These are phyloP conservation scores for Picathartes gymnocephalus DNA, from an alignment of 2,113 vertebrate genomes.

Conservation along the genomic window DNA sequence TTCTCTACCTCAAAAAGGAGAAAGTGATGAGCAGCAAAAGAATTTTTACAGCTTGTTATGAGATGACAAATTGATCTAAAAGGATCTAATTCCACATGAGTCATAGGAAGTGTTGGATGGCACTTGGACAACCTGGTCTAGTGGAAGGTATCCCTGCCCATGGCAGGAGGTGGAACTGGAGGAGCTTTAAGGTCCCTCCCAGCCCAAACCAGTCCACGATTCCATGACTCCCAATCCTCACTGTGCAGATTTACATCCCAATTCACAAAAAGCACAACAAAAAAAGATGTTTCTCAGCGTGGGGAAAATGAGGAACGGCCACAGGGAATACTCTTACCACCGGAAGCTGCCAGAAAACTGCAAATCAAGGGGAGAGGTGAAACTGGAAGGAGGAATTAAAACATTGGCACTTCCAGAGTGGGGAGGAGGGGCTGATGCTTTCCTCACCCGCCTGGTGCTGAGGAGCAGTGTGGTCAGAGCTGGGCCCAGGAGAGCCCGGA, in stretches of 20 bases:
- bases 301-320: not conserved
- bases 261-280: not conserved
- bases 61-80: not conserved
- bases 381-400: not conserved
- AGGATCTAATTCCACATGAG: not conserved
- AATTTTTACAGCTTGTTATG: not conserved
- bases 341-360: not conserved
- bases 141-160: not conserved
- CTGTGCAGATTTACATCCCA: not conserved
- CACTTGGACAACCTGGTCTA: not conserved
- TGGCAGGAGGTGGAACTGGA: not conserved
- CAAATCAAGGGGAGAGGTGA: not conserved
- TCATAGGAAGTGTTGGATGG: not conserved
- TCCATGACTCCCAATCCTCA: not conserved
- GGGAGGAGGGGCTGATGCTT: not conserved
- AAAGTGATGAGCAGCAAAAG: not conserved
- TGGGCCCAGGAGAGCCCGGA: accelerated
- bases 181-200: not conserved
- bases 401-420: not conserved
- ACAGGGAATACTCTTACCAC: not conserved
- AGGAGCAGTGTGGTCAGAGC: not conserved
- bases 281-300: not conserved
- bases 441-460: not conserved
- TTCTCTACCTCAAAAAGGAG: not conserved
- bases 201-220: not conserved